Percentiles rank a stretch among this genome's conserved stretches.
Conservation (phyloP, 2,888 invertebrate genomes). For the Yponomeuta plumbellus region DNA sequence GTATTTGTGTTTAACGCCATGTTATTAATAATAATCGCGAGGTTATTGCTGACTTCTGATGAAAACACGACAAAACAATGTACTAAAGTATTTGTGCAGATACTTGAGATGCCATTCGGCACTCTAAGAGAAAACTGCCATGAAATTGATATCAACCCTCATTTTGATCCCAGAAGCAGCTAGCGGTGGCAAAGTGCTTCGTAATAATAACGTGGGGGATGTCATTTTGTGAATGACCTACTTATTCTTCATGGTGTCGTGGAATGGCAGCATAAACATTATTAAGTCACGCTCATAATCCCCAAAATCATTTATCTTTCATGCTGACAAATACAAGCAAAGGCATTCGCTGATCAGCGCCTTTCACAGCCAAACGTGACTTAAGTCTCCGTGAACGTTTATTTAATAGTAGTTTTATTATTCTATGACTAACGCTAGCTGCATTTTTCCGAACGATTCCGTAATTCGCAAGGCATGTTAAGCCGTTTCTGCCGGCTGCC, state of each 20-base stretch:
- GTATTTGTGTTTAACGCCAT: too few relatives aligned
- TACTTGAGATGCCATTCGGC: background rate
- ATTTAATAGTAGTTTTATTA: too few relatives aligned
- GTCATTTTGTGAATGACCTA: background rate
- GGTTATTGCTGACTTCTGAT: too few relatives aligned
- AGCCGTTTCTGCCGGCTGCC: too few relatives aligned
- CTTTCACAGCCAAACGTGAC: too few relatives aligned
- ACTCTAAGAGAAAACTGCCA: background rate
- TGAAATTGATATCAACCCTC: background rate
- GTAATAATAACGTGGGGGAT: conserved; percentile 1
- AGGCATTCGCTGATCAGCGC: too few relatives aligned
- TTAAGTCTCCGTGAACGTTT: too few relatives aligned
- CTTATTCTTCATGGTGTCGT: background rate
- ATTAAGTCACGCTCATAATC: background rate
- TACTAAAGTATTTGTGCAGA: background rate
- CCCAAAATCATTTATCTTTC: background rate
- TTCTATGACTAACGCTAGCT: too few relatives aligned
- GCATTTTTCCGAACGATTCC: too few relatives aligned
- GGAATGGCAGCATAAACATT: background rate
- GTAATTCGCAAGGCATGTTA: too few relatives aligned
- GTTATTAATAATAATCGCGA: too few relatives aligned
- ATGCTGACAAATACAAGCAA: background rate
- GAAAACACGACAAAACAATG: too few relatives aligned
- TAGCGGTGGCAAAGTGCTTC: background rate
- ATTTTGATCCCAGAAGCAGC: background rate